Evolutionary conservation across 2,888 invertebrate species (phyloP), one percentile per base, ranked within the genome.

Genomic region (Spisula subtruncata): DNA sequence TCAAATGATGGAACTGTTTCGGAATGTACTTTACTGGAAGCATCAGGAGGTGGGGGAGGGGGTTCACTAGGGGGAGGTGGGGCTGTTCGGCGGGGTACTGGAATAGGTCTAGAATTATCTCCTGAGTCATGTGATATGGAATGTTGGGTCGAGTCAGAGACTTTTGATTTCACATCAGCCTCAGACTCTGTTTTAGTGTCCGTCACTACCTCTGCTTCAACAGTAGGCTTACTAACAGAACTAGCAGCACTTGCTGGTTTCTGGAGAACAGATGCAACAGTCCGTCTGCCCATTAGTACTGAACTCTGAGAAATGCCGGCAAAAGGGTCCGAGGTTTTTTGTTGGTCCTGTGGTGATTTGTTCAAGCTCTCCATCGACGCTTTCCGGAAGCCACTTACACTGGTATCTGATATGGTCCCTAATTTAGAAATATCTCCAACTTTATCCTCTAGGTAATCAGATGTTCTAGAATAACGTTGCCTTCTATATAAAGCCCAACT

Each of bases 401-500:
- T 90, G 41, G 86, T 91, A 71, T 93, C 91, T 80, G 93, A 93
- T 89, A 93, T 91, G 83, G 89, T 92, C 20, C 89, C 92, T 81
- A 93, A 86, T 48, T 93, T 94, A 56, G 91, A 88, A 75, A 92
- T 83, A 85, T 93, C 93, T 66, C 90, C 91, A 81, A 92, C 90
- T 89, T 92, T 92, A 32, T 93, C 91, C 16, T 94, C 92, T 16
- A 93, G 56, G 82, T 87, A 82, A 71, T 94, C 93, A 0, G 92
- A 92, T 20, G 84, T 81, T 81, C 92, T 75, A 2, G 92, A 90
- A 82, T 92, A 92, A 5, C 92, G 81, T 79, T 92, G 91, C 81
- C 89, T 92, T 54, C 91, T 87, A 83, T 91, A 93, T 51, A 86
- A 91, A 32, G 93, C 92, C 93, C 93, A 93, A 88, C 91, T 90